These are phyloP conservation scores for Trachymyrmex septentrionalis DNA, from an alignment of 1,140 invertebrate genomes.

Conservation along the genomic window DNA sequence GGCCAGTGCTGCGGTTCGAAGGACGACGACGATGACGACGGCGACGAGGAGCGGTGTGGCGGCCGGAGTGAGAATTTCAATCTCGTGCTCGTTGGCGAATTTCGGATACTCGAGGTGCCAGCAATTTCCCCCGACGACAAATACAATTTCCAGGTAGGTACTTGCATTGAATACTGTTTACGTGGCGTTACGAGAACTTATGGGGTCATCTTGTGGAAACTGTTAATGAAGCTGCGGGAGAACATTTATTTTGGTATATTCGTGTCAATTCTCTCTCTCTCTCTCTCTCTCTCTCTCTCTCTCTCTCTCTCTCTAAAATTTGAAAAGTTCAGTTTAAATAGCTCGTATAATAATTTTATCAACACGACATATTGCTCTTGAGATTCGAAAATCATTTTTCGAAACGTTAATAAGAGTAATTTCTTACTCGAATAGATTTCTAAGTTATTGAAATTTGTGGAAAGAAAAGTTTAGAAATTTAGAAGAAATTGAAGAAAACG, in stretches of 20 bases:
- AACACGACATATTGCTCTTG: neutral
- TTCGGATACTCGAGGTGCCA: conserved; percentile 64
- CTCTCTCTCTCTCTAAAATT: neutral
- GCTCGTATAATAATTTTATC: neutral
- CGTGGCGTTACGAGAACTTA: conserved; percentile 12
- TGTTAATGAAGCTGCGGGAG: conserved; percentile 44
- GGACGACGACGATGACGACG: conserved; percentile 62
- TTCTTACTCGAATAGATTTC: conserved; percentile 8
- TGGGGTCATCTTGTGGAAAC: conserved; percentile 26
- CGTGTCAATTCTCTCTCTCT: neutral
- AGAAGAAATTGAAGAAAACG: neutral
- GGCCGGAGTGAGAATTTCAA: conserved; percentile 61
- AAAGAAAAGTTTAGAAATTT: conserved; percentile 15
- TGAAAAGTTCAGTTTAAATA: neutral
- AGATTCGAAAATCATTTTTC: neutral
- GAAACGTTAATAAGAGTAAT: conserved; percentile 1
- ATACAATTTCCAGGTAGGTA: conserved; percentile 58
- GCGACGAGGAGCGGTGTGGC: conserved; percentile 37
- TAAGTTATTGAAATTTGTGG: conserved; percentile 13
- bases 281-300: neutral
- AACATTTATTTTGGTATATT: neutral
- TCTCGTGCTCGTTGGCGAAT: conserved; percentile 41
- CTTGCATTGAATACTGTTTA: conserved; percentile 59
- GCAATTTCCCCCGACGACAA: conserved; percentile 60
- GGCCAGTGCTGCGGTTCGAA: conserved; percentile 69